Evolutionary conservation across 2,888 invertebrate species (phyloP), one percentile per base, ranked within the genome.

Genomic region (Norana najaformis): DNA sequence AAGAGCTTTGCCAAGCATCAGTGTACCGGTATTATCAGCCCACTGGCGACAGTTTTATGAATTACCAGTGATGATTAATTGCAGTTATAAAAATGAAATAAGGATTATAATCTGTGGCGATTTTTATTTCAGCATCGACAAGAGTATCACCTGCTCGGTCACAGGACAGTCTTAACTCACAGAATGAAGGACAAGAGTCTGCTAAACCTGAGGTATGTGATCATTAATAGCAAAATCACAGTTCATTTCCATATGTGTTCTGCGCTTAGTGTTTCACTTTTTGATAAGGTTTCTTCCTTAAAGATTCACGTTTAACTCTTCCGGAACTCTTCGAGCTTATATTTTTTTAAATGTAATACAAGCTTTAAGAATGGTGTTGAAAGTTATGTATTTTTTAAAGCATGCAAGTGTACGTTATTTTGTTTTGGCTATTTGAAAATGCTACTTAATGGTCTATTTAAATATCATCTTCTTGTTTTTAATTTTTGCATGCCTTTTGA

Each of bases 131-230:
- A 69, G 69, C 69, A 6, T 69, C 69, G n/a, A n/a, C 47, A 1
- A 20, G 13, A n/a, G 69, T 69, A n/a, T 69, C 69, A n/a, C 69
- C 69, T 69, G 69, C 69, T 69, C 69, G 8, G n/a, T 85, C 85
- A 85, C 85, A 85, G 37, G 85, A 85, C 85, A 85, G 85, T 36
- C 85, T 85, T 34, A 37, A 85, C 36, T 35, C 85, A 23, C 85
- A 85, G 14, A 85, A 85, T 8, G 85, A 85, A 4, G 85, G 85
- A 37, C 69, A 69, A n/a, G 85, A 85, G 37, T 23, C 35, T 14
- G 34, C 36, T 1, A 85, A 85, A 37, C 36, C 85, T n/a, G 85
- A 85, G 85, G 85, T 85, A 69, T 69, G n/a, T n/a, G n/a, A 6
- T 69, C 69, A n/a, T 8, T n/a, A 69, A 69, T 13, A n/a, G n/a